These are phyloP conservation scores for Phragmatobia fuliginosa DNA, from an alignment of 2,888 invertebrate genomes.

Conservation along the genomic window DNA sequence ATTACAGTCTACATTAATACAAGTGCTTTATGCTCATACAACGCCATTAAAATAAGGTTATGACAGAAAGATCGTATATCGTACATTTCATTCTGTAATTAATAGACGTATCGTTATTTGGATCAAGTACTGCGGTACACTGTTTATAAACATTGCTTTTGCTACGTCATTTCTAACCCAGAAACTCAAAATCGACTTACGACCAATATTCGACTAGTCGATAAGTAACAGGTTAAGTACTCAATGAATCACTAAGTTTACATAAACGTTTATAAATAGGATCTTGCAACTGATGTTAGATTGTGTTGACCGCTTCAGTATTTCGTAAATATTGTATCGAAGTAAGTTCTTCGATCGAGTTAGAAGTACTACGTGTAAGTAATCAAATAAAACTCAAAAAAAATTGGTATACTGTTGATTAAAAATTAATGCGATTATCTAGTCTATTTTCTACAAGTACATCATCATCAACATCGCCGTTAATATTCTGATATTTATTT, in stretches of 20 bases:
- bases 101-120: conserved; percentile 39
- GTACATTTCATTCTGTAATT: conserved; percentile 37
- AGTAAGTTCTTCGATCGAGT: conserved; percentile 55
- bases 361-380: no score
- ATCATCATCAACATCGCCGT: not conserved
- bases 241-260: conserved; percentile 24
- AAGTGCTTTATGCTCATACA: conserved; percentile 30
- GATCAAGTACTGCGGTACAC: conserved; percentile 27
- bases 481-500: not conserved
- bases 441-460: not conserved
- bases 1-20: conserved; percentile 31
- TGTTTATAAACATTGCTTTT: conserved; percentile 54
- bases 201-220: conserved; percentile 16
- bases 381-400: no score
- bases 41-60: conserved; percentile 35
- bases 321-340: conserved; percentile 54
- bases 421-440: not conserved
- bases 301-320: conserved; percentile 47
- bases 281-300: conserved; percentile 51
- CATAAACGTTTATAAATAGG: conserved; percentile 33
- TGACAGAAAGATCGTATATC: conserved; percentile 46
- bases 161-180: conserved; percentile 41
- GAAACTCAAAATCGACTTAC: conserved; percentile 25
- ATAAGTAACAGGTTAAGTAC: conserved; percentile 18
- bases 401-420: not conserved